Conservation (phyloP, 2,113 vertebrate genomes). For the Mobula hypostoma region DNA sequence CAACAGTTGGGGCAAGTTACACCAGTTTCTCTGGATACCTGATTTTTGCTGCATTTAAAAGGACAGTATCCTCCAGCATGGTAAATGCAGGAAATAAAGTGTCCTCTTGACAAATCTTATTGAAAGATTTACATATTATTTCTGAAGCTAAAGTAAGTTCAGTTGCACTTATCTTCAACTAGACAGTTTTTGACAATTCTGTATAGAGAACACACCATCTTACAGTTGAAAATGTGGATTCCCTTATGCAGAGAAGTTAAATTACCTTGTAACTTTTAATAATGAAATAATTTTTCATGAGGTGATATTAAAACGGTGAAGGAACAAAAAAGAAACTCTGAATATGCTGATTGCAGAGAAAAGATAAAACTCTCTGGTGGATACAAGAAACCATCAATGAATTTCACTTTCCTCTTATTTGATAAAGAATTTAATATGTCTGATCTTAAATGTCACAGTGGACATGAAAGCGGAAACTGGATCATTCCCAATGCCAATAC, state of each 20-base stretch:
- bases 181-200: background rate
- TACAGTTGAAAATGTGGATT: background rate
- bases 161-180: too few species aligned
- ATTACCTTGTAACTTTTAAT: background rate
- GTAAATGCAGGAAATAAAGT: slow-evolving; percentile 16
- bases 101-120: background rate
- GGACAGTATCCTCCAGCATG: background rate
- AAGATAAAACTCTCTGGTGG: background rate
- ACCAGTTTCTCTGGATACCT: slow-evolving; percentile 30
- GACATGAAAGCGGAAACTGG: background rate
- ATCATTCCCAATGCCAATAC: background rate
- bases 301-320: background rate
- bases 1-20: background rate
- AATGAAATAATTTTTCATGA: background rate
- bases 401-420: background rate
- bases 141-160: background rate
- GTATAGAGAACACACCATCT: background rate
- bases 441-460: background rate
- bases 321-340: background rate
- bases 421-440: background rate
- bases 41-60: background rate
- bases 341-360: background rate
- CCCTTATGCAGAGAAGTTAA: background rate
- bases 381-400: background rate
- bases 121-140: background rate